These are phyloP conservation scores for Lepidocyrtinus sp. DNA, from an alignment of 2,888 invertebrate species.

Conservation along the genomic window DNA sequence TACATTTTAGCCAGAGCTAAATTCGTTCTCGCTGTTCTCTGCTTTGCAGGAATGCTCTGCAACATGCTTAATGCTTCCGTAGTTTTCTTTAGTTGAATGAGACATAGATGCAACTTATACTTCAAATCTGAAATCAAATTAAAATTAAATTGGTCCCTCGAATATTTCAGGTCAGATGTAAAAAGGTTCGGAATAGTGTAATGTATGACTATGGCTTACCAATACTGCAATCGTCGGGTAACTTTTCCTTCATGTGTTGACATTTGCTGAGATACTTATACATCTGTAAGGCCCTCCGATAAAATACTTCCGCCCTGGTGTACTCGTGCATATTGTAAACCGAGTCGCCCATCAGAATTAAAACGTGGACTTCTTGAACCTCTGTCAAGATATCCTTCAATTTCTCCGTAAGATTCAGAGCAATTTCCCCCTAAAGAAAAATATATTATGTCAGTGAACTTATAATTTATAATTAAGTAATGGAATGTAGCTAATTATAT, in stretches of 20 bases:
- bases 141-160: not conserved
- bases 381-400: conserved; percentile 77
- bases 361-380: conserved; percentile 79
- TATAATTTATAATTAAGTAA: conserved; percentile 7
- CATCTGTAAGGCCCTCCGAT: conserved; percentile 78
- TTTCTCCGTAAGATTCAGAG: conserved; percentile 79
- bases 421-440: conserved; percentile 77
- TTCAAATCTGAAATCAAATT: conserved; percentile 77
- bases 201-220: conserved; percentile 41
- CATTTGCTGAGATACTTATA: conserved; percentile 76
- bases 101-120: conserved; percentile 81
- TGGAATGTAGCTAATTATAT: not conserved
- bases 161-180: not conserved
- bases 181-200: not conserved
- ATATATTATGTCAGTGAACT: no score
- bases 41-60: conserved; percentile 78
- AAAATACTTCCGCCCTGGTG: conserved; percentile 80
- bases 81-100: conserved; percentile 79
- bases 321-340: conserved; percentile 79
- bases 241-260: conserved; percentile 74
- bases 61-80: conserved; percentile 76
- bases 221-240: conserved; percentile 75
- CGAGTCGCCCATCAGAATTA: conserved; percentile 81
- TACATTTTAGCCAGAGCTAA: conserved; percentile 84
- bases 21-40: conserved; percentile 82